phyloP scores from a whole-genome alignment of 2,888 invertebrate species.

The Colletes collaris region DNA sequence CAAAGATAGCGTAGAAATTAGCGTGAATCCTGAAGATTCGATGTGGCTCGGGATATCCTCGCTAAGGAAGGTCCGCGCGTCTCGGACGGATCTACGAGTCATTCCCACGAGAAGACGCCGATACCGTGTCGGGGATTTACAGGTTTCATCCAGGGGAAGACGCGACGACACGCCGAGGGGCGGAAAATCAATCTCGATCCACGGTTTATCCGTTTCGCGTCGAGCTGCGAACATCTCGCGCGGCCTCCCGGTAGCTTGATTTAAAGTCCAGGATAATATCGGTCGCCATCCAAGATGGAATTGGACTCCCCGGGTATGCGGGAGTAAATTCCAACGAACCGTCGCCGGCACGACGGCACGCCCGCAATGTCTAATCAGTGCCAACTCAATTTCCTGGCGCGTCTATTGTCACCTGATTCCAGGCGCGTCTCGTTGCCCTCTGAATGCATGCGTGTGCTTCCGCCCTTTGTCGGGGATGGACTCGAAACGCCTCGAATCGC shows the following conservation, averaged over 20 bases:
- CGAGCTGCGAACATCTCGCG: not conserved
- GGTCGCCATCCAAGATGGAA: slow-evolving; percentile 56
- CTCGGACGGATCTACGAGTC: too few relatives aligned
- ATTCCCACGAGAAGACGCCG: too few relatives aligned
- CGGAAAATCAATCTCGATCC: slow-evolving; percentile 9
- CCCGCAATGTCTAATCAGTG: slow-evolving; percentile 82
- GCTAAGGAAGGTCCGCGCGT: too few relatives aligned
- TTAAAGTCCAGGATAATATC: slow-evolving; percentile 68
- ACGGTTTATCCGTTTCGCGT: not conserved
- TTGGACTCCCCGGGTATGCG: slow-evolving; percentile 71
- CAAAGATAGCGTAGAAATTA: too few relatives aligned
- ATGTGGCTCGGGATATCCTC: too few relatives aligned
- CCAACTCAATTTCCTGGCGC: slow-evolving; percentile 79
- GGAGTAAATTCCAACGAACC: slow-evolving; percentile 77
- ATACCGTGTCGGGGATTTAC: too few relatives aligned
- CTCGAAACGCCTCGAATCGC: slow-evolving; percentile 30
- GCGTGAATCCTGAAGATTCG: too few relatives aligned
- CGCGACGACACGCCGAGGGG: not conserved
- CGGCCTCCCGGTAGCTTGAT: slow-evolving; percentile 42
- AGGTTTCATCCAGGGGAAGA: too few relatives aligned
- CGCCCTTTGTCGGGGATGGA: slow-evolving; percentile 35
- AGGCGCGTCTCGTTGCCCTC: slow-evolving; percentile 57
- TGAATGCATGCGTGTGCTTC: slow-evolving; percentile 34
- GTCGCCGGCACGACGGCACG: slow-evolving; percentile 78
- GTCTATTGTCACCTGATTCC: slow-evolving; percentile 75